Conservation (phyloP, 2,888 invertebrate species). For the Watsonalla cultraria region DNA sequence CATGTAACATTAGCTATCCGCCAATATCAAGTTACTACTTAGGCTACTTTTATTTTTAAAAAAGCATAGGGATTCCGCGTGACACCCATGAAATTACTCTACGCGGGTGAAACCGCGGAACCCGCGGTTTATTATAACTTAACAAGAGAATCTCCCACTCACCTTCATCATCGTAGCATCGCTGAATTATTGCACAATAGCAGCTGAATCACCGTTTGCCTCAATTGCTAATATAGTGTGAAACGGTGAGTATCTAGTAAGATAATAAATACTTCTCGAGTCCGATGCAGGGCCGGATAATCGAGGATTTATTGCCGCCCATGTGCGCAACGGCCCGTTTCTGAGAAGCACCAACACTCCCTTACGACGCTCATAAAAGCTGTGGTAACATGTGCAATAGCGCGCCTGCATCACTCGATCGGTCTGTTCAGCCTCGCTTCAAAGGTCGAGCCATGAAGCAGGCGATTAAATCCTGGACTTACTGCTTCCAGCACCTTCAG, state of each 20-base stretch:
- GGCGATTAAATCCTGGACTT: neutral
- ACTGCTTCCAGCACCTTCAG: neutral
- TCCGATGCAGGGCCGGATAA: slow-evolving; percentile 49
- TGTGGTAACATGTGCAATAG: slow-evolving; percentile 73
- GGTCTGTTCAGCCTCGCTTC: slow-evolving; percentile 13
- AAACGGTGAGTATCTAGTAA: slow-evolving; percentile 17
- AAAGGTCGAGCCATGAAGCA: slow-evolving; percentile 12
- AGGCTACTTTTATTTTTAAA: too few relatives aligned
- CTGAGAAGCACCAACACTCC: slow-evolving; percentile 62
- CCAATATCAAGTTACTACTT: too few relatives aligned
- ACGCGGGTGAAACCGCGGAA: too few relatives aligned
- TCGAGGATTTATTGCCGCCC: slow-evolving; percentile 63
- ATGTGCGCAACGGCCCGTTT: slow-evolving; percentile 63
- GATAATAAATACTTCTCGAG: slow-evolving; percentile 23
- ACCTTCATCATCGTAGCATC: neutral
- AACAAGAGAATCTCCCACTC: too few relatives aligned
- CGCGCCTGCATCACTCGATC: slow-evolving; percentile 33
- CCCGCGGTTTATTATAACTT: too few relatives aligned
- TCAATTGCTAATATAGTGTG: slow-evolving; percentile 3
- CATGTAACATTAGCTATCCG: too few relatives aligned
- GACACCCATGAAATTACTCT: too few relatives aligned
- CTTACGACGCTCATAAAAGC: slow-evolving; percentile 68
- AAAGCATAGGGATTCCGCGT: too few relatives aligned
- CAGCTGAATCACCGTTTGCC: neutral
- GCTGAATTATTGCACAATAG: neutral